Conservation (phyloP, 2,888 invertebrate species). For the Eretmocerus hayati region DNA sequence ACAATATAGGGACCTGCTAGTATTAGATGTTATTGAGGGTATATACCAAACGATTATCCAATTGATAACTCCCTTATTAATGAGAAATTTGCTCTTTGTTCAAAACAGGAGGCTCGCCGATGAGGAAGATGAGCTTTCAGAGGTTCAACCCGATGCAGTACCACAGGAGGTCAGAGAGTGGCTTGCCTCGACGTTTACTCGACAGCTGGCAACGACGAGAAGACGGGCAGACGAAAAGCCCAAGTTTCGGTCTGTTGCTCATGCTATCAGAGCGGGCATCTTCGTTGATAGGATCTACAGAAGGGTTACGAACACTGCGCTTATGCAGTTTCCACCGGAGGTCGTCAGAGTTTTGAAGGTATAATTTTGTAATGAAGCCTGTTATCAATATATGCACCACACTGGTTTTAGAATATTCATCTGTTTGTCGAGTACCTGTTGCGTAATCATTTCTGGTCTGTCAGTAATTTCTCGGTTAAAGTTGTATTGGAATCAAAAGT, state of each 20-base stretch:
- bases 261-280: conserved; percentile 92
- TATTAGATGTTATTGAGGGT: no score
- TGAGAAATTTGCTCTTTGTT: neutral
- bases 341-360: conserved; percentile 83
- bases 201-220: conserved; percentile 74
- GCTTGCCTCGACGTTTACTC: conserved; percentile 92
- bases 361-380: no score
- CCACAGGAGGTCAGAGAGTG: conserved; percentile 95
- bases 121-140: conserved; percentile 92
- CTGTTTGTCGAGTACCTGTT: no score
- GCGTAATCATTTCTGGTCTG: no score
- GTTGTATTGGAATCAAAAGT: no score
- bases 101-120: conserved; percentile 66
- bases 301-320: conserved; percentile 67
- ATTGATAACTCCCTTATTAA: no score
- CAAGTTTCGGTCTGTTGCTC: conserved; percentile 90
- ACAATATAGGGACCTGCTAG: no score
- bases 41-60: no score
- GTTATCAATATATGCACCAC: no score
- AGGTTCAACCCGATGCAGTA: conserved; percentile 93
- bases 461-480: no score
- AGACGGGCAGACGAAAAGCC: conserved; percentile 74
- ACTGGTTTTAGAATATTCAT: no score
- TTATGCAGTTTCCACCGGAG: conserved; percentile 83
- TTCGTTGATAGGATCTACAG: conserved; percentile 93